Evolutionary conservation across 2,888 invertebrate species (phyloP).

Genomic region (Cartodere bifasciata): DNA sequence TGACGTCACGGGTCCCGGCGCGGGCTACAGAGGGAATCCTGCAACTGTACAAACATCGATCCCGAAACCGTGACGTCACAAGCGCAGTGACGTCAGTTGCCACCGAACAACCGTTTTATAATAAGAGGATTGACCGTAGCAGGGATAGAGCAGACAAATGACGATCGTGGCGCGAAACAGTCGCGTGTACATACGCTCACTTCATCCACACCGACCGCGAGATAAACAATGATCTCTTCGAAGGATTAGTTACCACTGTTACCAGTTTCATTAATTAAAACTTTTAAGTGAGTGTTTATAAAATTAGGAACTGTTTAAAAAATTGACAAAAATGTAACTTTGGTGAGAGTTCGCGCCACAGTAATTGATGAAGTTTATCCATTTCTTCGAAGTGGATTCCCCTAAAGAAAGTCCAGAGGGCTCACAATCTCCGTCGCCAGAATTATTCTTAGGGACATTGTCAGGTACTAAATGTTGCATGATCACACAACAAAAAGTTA

Average conservation of each 20-base stretch:
- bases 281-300: too few species aligned
- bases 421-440: conserved; percentile 26
- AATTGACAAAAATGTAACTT: too few species aligned
- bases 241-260: too few species aligned
- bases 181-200: conserved; percentile 11
- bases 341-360: too few species aligned
- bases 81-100: conserved; percentile 28
- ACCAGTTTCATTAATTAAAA: too few species aligned
- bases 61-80: conserved; percentile 27
- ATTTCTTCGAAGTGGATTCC: conserved; percentile 31
- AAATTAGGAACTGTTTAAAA: too few species aligned
- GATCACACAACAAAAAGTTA: conserved; percentile 10
- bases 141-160: conserved; percentile 24
- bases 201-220: conserved; percentile 9
- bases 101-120: conserved; percentile 32
- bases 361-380: conserved; percentile 21
- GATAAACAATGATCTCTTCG: too few species aligned
- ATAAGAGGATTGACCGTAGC: conserved; percentile 32
- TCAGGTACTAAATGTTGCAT: conserved; percentile 30
- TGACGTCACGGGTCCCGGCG: conserved; percentile 16
- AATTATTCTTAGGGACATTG: conserved; percentile 24
- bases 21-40: conserved; percentile 7
- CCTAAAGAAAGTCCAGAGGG: conserved; percentile 26
- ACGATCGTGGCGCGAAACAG: conserved; percentile 11
- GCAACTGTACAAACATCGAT: conserved; percentile 6